Percentiles rank a stretch among this genome's conserved stretches.
Evolutionary conservation across 2,888 invertebrate genomes (phyloP).

Genomic region (Perizoma flavofasciatum): DNA sequence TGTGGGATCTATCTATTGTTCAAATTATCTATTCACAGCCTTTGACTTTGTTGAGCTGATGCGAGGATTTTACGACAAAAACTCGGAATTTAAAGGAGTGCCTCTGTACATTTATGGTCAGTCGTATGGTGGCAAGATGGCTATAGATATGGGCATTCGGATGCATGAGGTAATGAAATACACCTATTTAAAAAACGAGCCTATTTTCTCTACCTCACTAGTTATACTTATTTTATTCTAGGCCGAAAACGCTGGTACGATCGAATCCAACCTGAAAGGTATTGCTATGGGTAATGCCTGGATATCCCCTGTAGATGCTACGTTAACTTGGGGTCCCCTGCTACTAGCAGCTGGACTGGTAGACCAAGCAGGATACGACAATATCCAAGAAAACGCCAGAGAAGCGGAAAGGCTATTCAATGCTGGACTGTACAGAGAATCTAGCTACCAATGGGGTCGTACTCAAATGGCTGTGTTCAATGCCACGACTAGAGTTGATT

Average conservation of each 20-base stretch:
- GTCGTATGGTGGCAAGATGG: constrained; percentile 97
- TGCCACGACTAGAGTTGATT: constrained; percentile 88
- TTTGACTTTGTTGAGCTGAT: constrained; percentile 90
- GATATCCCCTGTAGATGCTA: constrained; percentile 94
- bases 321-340: constrained; percentile 92
- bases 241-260: constrained; percentile 85
- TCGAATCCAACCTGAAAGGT: constrained; percentile 89
- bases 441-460: constrained; percentile 86
- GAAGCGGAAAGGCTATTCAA: constrained; percentile 83
- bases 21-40: constrained; percentile 69
- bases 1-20: background rate
- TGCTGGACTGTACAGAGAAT: constrained; percentile 80
- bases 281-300: constrained; percentile 94
- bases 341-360: constrained; percentile 89
- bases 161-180: constrained; percentile 76
- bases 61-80: constrained; percentile 86
- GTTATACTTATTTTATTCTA: constrained; percentile 49
- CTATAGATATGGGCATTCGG: constrained; percentile 89
- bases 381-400: constrained; percentile 83
- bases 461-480: constrained; percentile 86
- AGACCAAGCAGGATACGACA: constrained; percentile 86
- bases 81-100: constrained; percentile 88
- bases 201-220: background rate
- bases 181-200: background rate
- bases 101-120: constrained; percentile 94